Conservation (phyloP, 2,888 invertebrate species). For the Heliconius aoede region DNA sequence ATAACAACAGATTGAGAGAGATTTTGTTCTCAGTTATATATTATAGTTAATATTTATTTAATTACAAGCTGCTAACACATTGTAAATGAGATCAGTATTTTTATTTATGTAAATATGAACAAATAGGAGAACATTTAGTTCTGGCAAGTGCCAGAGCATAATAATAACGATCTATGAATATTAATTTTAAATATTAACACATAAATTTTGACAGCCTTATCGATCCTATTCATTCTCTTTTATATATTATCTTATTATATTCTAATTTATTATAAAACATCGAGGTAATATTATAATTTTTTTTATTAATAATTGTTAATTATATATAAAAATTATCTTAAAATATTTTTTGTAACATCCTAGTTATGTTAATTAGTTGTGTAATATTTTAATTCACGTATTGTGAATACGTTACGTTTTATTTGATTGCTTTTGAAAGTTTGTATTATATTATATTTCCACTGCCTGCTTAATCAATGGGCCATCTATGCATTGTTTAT, state of each 20-base stretch:
- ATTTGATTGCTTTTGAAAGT: not conserved
- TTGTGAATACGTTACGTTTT: no score
- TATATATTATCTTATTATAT: not conserved
- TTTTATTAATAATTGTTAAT: no score
- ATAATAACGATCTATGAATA: not conserved
- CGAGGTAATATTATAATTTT: no score
- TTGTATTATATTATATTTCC: not conserved
- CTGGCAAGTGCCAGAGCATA: constrained; percentile 2
- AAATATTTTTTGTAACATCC: no score
- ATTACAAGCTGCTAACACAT: not conserved
- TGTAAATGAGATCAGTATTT: not conserved
- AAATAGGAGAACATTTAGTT: not conserved
- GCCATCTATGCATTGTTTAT: no score
- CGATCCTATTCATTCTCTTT: not conserved
- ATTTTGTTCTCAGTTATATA: no score
- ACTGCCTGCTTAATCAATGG: not conserved
- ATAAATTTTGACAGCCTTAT: not conserved
- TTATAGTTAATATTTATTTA: no score
- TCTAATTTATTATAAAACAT: not conserved
- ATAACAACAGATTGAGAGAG: no score
- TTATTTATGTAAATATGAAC: constrained; percentile 23
- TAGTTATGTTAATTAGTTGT: no score
- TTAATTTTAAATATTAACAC: not conserved
- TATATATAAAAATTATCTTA: no score
- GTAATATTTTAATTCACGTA: no score